Base-by-base conservation (phyloP, 2,113 vertebrate genomes). In the Xiphophorus couchianus region DNA sequence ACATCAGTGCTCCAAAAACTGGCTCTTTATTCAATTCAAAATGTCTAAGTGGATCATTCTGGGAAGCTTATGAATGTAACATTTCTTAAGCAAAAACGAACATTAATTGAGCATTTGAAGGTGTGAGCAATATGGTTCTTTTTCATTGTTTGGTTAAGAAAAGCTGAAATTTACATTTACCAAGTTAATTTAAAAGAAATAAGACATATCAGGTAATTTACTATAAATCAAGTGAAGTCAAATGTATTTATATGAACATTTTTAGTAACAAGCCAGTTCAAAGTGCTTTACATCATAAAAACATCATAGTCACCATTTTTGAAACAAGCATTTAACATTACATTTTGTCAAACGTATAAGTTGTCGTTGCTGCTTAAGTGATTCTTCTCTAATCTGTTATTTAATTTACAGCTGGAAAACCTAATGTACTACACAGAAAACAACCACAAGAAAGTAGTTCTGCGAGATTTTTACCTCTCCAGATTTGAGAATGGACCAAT, bases 391-490 rank as follows among this genome's bases (percentile, higher is more conserved):
- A 0, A 64, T 2, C 82, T 9, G 17, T 9, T 68, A 14, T 7
- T 76, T 73, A 70, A 82, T 14, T 6, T 83, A 48, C 75, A 96
- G 96, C 92, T 96, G 88, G 96, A 96, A 92, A 96, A 96, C 83
- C 80, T 96, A 66, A 96, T 96, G 94, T 96, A 96, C 88, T 96
- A 96, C 90, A 96, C 93, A 83, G 94, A 95, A 77, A 95, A 95
- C 84, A 96, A 95, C 89, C 96, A 95, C 78, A 95, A 96, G 70
- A 96, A 96, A 90, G 95, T 96, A 1, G 95, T 96, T 33, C 86
- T 96, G 77, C 92, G 96, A 68, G 96, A 96, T 84, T 96, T 96
- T 89, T 96, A 96, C 87, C 87, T 96, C 63, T 96, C 96, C 60
- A 93, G 93, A 76, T 95, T 96, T 88, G 95, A 96, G 87, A 96